phyloP scores from a whole-genome alignment of 2,113 vertebrate species.

The Nothoprocta pentlandii region DNA sequence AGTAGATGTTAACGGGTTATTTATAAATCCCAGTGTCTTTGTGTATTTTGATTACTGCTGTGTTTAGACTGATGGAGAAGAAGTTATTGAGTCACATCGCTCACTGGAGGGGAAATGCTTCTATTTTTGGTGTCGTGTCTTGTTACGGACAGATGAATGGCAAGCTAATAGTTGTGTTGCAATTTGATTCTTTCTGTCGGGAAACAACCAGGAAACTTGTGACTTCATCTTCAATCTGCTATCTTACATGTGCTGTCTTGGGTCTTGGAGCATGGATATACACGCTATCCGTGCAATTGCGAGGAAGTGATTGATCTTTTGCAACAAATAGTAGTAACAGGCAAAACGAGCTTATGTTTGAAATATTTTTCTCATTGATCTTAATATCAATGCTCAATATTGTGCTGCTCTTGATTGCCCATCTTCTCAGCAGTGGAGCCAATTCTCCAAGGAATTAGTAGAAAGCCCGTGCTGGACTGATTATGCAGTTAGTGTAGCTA shows the following conservation, averaged over 20 bases:
- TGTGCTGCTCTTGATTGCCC: neutral
- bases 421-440: neutral
- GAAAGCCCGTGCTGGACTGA: neutral
- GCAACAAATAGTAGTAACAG: neutral
- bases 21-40: neutral
- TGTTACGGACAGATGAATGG: neutral
- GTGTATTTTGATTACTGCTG: neutral
- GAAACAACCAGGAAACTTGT: conserved; percentile 1
- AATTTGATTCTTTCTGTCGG: neutral
- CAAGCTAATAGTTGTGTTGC: conserved; percentile 10
- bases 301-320: neutral
- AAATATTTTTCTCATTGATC: neutral
- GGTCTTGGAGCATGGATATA: neutral
- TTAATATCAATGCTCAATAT: neutral
- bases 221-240: neutral
- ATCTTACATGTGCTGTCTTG: neutral
- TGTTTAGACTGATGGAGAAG: neutral
- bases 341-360: neutral
- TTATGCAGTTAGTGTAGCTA: neutral
- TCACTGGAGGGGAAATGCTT: neutral
- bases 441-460: neutral
- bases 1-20: neutral
- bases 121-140: neutral
- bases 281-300: neutral
- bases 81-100: conserved; percentile 8